phyloP scores from a whole-genome alignment of 2,113 vertebrate genomes.

The Tapirus terrestris region DNA sequence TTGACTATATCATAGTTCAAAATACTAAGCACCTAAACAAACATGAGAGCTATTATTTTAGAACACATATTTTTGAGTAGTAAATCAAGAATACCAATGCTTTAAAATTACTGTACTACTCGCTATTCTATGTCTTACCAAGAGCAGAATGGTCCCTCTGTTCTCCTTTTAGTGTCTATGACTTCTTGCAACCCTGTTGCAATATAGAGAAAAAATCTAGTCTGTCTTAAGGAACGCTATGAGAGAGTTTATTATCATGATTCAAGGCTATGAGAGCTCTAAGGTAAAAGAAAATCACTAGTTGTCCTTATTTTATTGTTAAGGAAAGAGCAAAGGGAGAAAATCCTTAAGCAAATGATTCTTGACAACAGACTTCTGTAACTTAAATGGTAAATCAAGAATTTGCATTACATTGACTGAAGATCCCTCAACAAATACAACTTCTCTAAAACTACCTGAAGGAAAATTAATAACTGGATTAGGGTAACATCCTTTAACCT shows the following conservation, averaged over 20 bases:
- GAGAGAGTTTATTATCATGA: background rate
- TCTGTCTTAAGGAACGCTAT: background rate
- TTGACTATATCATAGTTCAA: background rate
- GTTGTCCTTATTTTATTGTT: background rate
- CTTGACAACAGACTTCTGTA: background rate
- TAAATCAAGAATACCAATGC: background rate
- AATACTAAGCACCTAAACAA: background rate
- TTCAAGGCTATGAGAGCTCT: background rate
- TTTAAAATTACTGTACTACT: background rate
- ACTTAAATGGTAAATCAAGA: background rate
- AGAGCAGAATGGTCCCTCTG: background rate
- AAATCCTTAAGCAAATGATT: background rate
- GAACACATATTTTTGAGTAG: background rate
- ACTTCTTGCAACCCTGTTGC: background rate
- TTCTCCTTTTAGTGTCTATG: background rate
- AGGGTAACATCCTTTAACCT: background rate
- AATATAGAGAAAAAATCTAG: background rate
- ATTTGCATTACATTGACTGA: background rate
- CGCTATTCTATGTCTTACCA: background rate
- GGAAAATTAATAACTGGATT: background rate
- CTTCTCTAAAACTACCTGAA: background rate
- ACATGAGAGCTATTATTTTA: background rate
- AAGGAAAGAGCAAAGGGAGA: background rate
- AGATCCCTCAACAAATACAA: background rate
- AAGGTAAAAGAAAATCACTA: background rate